Conservation (phyloP, 2,888 invertebrate species). For the Rhagophthalmus giganteus region DNA sequence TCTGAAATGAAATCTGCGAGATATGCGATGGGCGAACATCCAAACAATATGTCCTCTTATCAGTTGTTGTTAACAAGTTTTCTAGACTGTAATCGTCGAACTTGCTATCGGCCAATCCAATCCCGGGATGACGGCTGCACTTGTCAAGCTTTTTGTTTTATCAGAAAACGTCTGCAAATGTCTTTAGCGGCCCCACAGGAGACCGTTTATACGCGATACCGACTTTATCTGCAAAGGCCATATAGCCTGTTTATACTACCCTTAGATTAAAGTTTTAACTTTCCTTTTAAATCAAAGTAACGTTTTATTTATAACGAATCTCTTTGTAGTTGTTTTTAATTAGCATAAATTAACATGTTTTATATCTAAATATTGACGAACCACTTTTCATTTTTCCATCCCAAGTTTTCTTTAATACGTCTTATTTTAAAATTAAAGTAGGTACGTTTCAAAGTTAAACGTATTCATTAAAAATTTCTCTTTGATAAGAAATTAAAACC, state of each 20-base stretch:
- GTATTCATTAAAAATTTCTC: conserved; percentile 19
- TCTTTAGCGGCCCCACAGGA: conserved; percentile 39
- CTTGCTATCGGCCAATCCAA: conserved; percentile 45
- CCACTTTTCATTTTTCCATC: conserved; percentile 17
- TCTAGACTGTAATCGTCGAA: conserved; percentile 51
- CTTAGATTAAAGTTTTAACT: conserved; percentile 28
- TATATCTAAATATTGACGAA: conserved; percentile 16
- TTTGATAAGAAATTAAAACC: conserved; percentile 21
- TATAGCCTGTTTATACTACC: conserved; percentile 37
- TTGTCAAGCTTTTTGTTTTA: conserved; percentile 53
- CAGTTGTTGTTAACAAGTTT: conserved; percentile 55
- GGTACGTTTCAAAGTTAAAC: conserved; percentile 15
- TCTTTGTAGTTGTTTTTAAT: conserved; percentile 32
- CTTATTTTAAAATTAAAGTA: conserved; percentile 8
- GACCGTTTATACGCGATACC: conserved; percentile 27
- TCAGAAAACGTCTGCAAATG: conserved; percentile 46
- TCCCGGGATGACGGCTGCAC: conserved; percentile 45
- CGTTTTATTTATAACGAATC: conserved; percentile 23
- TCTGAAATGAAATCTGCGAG: conserved; percentile 54
- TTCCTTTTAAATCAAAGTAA: conserved; percentile 11
- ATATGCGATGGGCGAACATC: conserved; percentile 52
- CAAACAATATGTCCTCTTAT: conserved; percentile 56
- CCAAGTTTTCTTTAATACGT: conserved; percentile 4
- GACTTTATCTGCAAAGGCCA: conserved; percentile 31
- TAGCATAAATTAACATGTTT: conserved; percentile 30